Conservation (phyloP, 2,113 vertebrate genomes). For the Hippocampus zosterae region DNA sequence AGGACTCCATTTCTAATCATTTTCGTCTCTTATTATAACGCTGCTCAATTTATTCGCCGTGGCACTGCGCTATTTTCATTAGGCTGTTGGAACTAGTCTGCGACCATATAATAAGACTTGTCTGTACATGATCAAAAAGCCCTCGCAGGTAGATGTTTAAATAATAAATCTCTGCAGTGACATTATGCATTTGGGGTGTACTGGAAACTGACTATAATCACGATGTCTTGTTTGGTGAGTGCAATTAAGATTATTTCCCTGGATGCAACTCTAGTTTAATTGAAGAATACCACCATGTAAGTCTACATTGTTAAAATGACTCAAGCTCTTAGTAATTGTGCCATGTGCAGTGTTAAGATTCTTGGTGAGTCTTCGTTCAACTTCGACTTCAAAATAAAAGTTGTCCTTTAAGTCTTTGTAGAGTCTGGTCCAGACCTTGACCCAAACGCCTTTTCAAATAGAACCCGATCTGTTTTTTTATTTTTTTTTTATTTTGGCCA, state of each 20-base stretch:
- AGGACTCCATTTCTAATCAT: conserved; percentile 37
- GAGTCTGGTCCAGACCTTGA: not conserved
- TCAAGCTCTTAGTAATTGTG: not conserved
- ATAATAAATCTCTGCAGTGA: conserved; percentile 45
- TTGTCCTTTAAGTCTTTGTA: not conserved
- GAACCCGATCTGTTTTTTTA: not conserved
- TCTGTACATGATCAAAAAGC: conserved; percentile 20
- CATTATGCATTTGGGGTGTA: conserved; percentile 39
- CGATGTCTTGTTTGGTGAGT: not conserved
- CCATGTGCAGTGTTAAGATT: not conserved
- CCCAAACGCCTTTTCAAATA: not conserved
- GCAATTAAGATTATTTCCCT: conserved; percentile 12
- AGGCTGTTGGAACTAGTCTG: conserved; percentile 28
- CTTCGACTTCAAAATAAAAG: not conserved
- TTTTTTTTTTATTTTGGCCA: not conserved
- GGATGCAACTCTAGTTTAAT: not conserved
- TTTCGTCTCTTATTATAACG: conserved; percentile 23
- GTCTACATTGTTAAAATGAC: not conserved
- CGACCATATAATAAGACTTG: conserved; percentile 16
- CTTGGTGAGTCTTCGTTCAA: not conserved
- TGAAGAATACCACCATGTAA: not conserved
- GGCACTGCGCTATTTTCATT: conserved; percentile 45
- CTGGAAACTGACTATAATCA: not conserved
- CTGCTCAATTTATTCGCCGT: conserved; percentile 16
- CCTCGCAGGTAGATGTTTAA: conserved; percentile 24